Conservation (phyloP, 2,888 invertebrate species). For the Cheilosia urbana region DNA sequence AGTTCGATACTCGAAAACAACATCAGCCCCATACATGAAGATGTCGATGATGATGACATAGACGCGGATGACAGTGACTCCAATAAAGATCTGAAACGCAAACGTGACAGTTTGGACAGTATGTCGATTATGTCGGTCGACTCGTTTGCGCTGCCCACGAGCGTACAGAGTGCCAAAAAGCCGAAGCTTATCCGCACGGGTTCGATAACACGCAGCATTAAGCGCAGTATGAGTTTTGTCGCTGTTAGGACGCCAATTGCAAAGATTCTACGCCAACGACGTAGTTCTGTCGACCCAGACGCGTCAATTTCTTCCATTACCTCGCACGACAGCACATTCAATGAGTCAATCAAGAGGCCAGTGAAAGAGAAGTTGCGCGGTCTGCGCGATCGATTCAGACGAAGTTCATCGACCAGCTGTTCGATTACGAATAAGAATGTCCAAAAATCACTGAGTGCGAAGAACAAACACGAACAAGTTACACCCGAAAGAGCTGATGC, state of each 20-base stretch:
- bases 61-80: constrained; percentile 78
- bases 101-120: constrained; percentile 82
- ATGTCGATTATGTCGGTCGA: constrained; percentile 82
- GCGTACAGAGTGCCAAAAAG: constrained; percentile 81
- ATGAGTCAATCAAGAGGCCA: constrained; percentile 82
- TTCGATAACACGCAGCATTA: constrained; percentile 82
- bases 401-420: constrained; percentile 72
- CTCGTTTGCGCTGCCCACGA: constrained; percentile 80
- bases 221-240: constrained; percentile 83
- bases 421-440: constrained; percentile 43
- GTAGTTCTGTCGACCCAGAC: constrained; percentile 80
- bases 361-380: constrained; percentile 82
- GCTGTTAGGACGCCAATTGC: constrained; percentile 82
- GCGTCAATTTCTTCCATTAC: constrained; percentile 81
- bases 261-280: constrained; percentile 78
- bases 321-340: constrained; percentile 81
- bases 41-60: constrained; percentile 76
- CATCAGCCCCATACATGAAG: constrained; percentile 59
- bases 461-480: constrained; percentile 72
- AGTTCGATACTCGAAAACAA: constrained; percentile 78
- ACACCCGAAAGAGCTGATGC: constrained; percentile 44
- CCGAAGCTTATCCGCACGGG: constrained; percentile 83
- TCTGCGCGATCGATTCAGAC: constrained; percentile 81
- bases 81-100: constrained; percentile 81
- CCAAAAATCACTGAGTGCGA: constrained; percentile 46